A percentile compares a stretch with the other conserved stretches of the same genome.
Evolutionary conservation across 2,888 invertebrate genomes (phyloP).

Genomic region (Eumacrocentrus americanus): DNA sequence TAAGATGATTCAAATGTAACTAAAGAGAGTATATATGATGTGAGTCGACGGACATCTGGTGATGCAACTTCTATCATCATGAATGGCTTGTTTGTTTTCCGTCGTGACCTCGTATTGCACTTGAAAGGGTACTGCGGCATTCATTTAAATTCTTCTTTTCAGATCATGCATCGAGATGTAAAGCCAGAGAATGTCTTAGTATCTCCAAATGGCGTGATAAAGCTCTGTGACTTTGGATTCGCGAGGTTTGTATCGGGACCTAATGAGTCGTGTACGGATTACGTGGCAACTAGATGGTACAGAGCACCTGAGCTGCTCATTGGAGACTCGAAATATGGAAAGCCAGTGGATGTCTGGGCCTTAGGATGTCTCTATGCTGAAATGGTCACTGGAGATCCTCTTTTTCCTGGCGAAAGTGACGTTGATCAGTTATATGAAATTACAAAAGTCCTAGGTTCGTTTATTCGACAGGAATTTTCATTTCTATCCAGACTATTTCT

Average conservation of each 20-base stretch:
- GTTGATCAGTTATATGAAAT: constrained; percentile 87
- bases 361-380: constrained; percentile 84
- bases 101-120: no score
- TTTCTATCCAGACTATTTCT: not conserved
- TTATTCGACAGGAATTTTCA: not conserved
- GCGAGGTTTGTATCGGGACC: constrained; percentile 75
- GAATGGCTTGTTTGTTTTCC: constrained; percentile 30
- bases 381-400: constrained; percentile 84
- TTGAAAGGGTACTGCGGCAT: constrained; percentile 15
- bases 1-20: constrained; percentile 50
- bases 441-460: constrained; percentile 74
- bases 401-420: constrained; percentile 89
- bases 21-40: no score
- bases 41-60: no score
- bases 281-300: constrained; percentile 91
- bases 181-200: constrained; percentile 90
- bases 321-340: constrained; percentile 76
- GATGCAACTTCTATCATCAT: constrained; percentile 24
- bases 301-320: constrained; percentile 85
- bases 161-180: constrained; percentile 88
- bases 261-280: constrained; percentile 85
- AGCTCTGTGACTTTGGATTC: constrained; percentile 91
- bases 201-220: constrained; percentile 79
- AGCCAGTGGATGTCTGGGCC: constrained; percentile 87
- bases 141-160: constrained; percentile 28